Conservation (phyloP, 1,140 invertebrate species). For the Mylabris phalerata region DNA sequence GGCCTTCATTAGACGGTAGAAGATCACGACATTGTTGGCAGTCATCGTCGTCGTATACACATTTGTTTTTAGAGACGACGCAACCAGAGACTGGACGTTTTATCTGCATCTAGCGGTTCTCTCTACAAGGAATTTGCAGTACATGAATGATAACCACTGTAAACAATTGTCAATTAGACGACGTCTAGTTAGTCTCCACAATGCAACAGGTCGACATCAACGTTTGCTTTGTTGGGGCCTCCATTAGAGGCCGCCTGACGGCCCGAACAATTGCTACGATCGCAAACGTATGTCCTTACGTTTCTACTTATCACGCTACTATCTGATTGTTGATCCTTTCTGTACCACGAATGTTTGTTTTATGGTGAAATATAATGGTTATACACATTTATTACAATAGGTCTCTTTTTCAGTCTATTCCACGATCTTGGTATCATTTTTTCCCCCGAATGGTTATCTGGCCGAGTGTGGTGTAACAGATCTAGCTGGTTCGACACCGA, state of each 20-base stretch:
- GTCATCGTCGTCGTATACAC: conserved; percentile 1
- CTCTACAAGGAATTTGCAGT: conserved; percentile 41
- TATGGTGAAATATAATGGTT: too few relatives aligned
- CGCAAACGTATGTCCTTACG: conserved; percentile 32
- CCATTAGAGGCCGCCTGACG: conserved; percentile 36
- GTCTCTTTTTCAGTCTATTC: too few relatives aligned
- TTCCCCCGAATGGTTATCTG: too few relatives aligned
- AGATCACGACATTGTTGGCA: conserved; percentile 21
- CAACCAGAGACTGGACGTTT: conserved; percentile 1
- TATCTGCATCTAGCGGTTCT: conserved; percentile 34
- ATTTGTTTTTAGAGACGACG: conserved; percentile 9
- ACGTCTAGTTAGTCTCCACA: conserved; percentile 38
- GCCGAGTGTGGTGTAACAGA: too few relatives aligned
- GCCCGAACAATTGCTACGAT: conserved; percentile 33
- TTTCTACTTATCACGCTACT: conserved; percentile 37
- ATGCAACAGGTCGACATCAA: conserved; percentile 36
- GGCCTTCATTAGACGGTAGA: conserved; percentile 26
- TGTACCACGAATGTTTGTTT: too few relatives aligned
- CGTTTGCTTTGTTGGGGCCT: conserved; percentile 34
- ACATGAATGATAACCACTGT: conserved; percentile 43
- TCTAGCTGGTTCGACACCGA: conserved; percentile 13
- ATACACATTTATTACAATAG: too few relatives aligned
- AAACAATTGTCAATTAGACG: conserved; percentile 44
- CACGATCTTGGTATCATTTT: too few relatives aligned
- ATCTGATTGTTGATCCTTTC: conserved; percentile 26